A percentile compares a stretch with the other conserved stretches of the same genome.
These are phyloP conservation scores for Lasioglossum vierecki DNA, from an alignment of 2,888 invertebrate genomes.

Conservation along the genomic window DNA sequence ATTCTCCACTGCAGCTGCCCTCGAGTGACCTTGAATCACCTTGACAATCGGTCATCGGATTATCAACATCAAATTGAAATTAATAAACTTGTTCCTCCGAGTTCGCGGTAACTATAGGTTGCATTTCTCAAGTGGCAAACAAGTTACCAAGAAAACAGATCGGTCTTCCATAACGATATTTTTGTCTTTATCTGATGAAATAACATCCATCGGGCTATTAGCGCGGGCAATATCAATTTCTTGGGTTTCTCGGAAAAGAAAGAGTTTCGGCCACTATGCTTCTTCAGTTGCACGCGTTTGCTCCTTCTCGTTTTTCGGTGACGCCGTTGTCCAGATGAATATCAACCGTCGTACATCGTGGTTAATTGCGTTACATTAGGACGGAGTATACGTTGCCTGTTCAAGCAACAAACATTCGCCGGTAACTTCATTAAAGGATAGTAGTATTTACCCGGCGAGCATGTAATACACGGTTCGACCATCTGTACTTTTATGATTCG, in stretches of 20 bases:
- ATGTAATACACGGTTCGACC: conserved; percentile 8
- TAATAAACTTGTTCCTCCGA: not conserved
- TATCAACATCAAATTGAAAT: not conserved
- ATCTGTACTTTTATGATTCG: not conserved
- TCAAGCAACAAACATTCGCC: conserved; percentile 20
- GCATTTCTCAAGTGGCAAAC: not conserved
- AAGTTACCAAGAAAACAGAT: not conserved
- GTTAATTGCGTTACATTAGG: conserved; percentile 37
- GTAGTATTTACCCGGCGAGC: conserved; percentile 4
- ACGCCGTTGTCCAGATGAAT: conserved; percentile 30
- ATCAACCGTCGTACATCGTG: not conserved
- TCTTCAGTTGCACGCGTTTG: not conserved
- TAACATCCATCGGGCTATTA: conserved; percentile 22
- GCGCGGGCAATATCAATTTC: conserved; percentile 9
- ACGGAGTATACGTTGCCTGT: conserved; percentile 16
- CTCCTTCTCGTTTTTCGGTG: not conserved
- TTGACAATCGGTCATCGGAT: not conserved
- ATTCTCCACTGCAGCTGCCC: not conserved
- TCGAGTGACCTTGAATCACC: not conserved
- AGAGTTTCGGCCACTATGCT: not conserved
- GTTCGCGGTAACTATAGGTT: not conserved
- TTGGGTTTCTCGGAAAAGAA: not conserved
- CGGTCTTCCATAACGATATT: not conserved
- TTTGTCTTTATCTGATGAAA: not conserved
- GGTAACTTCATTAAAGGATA: conserved; percentile 18